Conservation (phyloP, 2,797 vertebrate species). For the Neostethus bicornis region DNA sequence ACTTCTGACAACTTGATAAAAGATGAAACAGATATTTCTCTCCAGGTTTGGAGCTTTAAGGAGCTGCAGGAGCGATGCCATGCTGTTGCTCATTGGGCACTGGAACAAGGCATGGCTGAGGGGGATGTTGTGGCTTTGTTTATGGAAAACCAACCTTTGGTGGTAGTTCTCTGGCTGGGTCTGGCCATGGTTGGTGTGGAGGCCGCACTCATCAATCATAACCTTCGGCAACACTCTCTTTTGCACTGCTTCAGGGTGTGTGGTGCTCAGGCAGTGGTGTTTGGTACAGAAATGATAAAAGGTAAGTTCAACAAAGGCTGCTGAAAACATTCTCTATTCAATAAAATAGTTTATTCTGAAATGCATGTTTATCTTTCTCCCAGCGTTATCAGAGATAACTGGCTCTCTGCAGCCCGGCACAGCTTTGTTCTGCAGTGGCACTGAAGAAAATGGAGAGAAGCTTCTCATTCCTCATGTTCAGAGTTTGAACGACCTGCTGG, state of each 20-base stretch:
- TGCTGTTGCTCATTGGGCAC: conserved; percentile 81
- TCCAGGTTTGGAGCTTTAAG: conserved; percentile 82
- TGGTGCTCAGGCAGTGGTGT: conserved; percentile 80
- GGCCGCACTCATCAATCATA: conserved; percentile 85
- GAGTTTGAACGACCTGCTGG: conserved; percentile 77
- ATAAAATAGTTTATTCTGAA: background rate
- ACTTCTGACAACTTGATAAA: background rate
- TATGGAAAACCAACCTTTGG: conserved; percentile 82
- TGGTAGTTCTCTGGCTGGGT: conserved; percentile 87
- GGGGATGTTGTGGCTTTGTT: conserved; percentile 87
- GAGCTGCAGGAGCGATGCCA: conserved; percentile 81
- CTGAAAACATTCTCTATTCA: background rate
- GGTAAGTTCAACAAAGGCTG: conserved; percentile 65
- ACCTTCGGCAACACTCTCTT: conserved; percentile 80
- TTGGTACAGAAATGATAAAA: conserved; percentile 79
- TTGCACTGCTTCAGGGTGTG: conserved; percentile 82
- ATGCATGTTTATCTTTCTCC: background rate
- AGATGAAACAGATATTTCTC: background rate
- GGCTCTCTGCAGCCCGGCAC: conserved; percentile 75
- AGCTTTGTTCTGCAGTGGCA: conserved; percentile 77
- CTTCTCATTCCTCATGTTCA: conserved; percentile 48
- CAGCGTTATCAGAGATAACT: conserved; percentile 81
- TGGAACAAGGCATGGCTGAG: conserved; percentile 72
- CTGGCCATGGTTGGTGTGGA: conserved; percentile 86
- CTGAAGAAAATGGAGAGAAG: conserved; percentile 24